These are phyloP conservation scores for Alca torda DNA, from an alignment of 2,797 vertebrate species.

Conservation along the genomic window DNA sequence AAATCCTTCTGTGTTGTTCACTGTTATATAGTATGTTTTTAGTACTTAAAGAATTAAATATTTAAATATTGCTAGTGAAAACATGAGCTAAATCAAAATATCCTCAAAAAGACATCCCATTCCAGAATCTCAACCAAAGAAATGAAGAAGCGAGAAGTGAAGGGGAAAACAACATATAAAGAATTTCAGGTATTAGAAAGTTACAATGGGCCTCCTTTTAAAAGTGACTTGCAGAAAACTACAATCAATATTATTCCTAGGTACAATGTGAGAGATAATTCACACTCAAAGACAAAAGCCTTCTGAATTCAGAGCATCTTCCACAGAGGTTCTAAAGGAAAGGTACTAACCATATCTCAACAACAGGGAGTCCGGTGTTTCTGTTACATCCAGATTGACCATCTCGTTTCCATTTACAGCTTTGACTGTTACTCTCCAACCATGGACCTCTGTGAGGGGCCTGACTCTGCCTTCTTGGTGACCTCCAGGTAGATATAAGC, in stretches of 20 bases:
- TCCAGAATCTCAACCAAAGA: neutral
- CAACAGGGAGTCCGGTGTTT: rapidly evolving
- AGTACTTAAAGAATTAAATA: neutral
- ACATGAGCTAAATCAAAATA: neutral
- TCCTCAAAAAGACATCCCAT: neutral
- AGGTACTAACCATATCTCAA: neutral
- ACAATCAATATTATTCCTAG: neutral
- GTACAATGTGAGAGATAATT: neutral
- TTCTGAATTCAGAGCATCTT: neutral
- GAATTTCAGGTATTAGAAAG: neutral
- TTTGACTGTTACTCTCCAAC: neutral
- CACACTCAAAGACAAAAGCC: neutral
- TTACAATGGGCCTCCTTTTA: neutral
- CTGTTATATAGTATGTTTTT: neutral
- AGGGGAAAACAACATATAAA: neutral
- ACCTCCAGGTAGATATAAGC: neutral
- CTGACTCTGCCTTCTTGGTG: neutral
- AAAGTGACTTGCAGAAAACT: neutral
- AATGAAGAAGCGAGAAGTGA: neutral
- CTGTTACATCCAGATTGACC: neutral
- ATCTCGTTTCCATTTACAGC: neutral
- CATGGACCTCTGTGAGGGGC: neutral
- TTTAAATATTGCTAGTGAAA: neutral
- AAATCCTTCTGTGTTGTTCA: neutral
- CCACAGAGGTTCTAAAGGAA: neutral